Base-by-base conservation (phyloP, 2,888 invertebrate genomes). In the Mimumesa dahlbomi region DNA sequence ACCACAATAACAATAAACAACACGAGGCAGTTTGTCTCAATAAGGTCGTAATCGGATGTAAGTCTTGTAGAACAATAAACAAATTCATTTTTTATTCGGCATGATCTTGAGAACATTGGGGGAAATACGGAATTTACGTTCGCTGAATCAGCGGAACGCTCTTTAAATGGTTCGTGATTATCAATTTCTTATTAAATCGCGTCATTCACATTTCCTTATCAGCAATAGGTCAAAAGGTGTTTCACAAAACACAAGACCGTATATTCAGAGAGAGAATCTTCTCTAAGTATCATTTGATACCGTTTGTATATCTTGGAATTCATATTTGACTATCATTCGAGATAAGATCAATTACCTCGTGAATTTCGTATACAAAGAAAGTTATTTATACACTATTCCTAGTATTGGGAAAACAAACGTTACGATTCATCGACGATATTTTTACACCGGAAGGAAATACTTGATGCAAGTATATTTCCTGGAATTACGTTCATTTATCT, bases 1-100 rank as follows among this genome's bases (percentile, higher is more conserved):
- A 85, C 78, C 67, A 88, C 82, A 71, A 62, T 36, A 75, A 88
- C 82, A 71, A 62, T 36, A 75, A 81, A 66, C 57, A 75, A 6
- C 61, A 83, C 45, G 83, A 82, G 56, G 84, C 88, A 7, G 91
- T 93, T 29, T 93, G 93, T 84, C 85, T 91, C 45, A 93, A 93
- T 82, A 89, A 89, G 69, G 92, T 93, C 59, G 86, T 88, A 58
- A 90, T 93, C 64, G 93, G 92, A 85, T 90, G 92, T 92, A 89
- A 91, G 92, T 91, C 81, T 69, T 36, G 9, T 42, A 1, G 36
- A 19, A 45, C n/a, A 45, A 21, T 21, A 22, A 18, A 5, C 4
- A 4, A 1, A 5, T 40, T 18, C 4, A 9, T 16, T n/a, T 34
- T 34, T 11, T 4, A n/a, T 29, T 29, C 9, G 1, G 9, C 7